Conservation (phyloP, 2,888 invertebrate genomes). For the Notodonta dromedarius region DNA sequence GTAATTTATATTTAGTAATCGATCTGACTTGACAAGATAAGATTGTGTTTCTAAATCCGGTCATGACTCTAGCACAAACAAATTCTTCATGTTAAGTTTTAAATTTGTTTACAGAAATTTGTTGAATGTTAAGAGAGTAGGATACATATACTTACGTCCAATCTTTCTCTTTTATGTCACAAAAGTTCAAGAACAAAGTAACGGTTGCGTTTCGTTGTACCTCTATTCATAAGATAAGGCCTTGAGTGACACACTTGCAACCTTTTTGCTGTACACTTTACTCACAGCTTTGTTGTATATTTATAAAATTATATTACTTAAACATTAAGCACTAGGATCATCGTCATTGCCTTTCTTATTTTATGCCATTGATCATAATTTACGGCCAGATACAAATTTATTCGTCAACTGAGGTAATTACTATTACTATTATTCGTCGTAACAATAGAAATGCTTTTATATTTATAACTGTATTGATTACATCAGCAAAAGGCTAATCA, state of each 20-base stretch:
- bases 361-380: no score
- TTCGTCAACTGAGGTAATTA: neutral
- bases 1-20: neutral
- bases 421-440: neutral
- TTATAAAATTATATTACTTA: no score
- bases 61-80: no score
- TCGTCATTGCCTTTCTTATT: no score
- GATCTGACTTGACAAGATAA: neutral
- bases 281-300: neutral
- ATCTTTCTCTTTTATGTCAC: conserved; percentile 12
- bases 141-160: conserved; percentile 15
- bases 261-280: conserved; percentile 16
- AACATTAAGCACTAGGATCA: no score
- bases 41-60: conserved; percentile 1
- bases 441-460: neutral
- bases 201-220: conserved; percentile 14
- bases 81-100: neutral
- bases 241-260: conserved; percentile 20
- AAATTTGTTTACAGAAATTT: neutral
- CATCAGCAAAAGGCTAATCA: neutral
- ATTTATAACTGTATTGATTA: neutral
- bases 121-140: conserved; percentile 9
- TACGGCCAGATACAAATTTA: neutral
- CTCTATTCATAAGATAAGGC: conserved; percentile 14
- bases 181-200: conserved; percentile 21